Evolutionary conservation across 2,888 invertebrate species (phyloP), one percentile per base, ranked within the genome.

Genomic region (Tillus elongatus): DNA sequence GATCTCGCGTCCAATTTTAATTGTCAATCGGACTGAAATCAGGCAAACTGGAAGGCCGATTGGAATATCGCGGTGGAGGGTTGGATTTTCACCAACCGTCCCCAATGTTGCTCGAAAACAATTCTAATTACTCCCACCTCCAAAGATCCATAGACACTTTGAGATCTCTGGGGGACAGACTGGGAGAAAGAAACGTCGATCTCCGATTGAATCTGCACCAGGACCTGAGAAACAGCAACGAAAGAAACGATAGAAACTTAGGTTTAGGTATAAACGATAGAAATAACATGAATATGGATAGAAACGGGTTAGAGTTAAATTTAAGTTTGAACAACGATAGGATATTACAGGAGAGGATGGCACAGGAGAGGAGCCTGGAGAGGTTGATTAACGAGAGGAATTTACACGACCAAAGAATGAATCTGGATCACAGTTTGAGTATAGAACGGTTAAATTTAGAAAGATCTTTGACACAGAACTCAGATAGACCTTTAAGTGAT

Each of bases 101-200:
- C 36, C 60, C 55, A 48, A 47, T 57, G 52, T 52, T 66, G 45
- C 46, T 61, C 19, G 58, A 64, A 37, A 63, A 65, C 40, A 60
- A 60, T 46, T 45, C 58, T 33, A 56, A 61, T 39, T 63, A 63
- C 51, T 56, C 54, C 38, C 63, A 64, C 46, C 58, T 66, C 26
- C 65, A 66, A 47, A 51, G 66, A 19, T 64, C 66, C 39, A 63
- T 67, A 39, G 67, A 66, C 50, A 65, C 64, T 19, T 42, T 67
- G 35, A 53, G 67, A 4, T 61, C 58, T 3, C 48, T 67, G 34
- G 64, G 64, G n/a, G 66, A 64, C 48, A 55, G 66, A 3, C 51
- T 67, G 10, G 61, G 63, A 15, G 66, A 66, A 40, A 54, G 66
- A 33, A 64, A 64, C 43, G 61, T 65, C 29, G 65, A 65, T 41